phyloP scores from a whole-genome alignment of 2,888 invertebrate genomes.

The Sphinx pinastri region DNA sequence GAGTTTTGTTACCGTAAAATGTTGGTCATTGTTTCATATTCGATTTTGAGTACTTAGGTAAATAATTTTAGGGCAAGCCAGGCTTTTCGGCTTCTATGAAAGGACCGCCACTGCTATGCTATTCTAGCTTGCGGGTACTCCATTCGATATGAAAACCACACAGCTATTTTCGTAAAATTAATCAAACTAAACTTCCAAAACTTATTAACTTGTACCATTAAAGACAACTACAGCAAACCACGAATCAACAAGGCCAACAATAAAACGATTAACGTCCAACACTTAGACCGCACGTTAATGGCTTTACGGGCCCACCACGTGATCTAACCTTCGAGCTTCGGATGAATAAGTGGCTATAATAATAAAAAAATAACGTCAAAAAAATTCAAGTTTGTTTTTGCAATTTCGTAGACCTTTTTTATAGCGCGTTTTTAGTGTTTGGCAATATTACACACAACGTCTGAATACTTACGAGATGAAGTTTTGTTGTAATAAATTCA shows the following conservation, averaged over 20 bases:
- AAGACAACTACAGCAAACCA: neutral
- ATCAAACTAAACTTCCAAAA: too few species aligned
- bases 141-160: too few species aligned
- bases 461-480: conserved; percentile 35
- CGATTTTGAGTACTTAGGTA: too few species aligned
- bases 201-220: neutral
- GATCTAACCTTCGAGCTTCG: conserved; percentile 48
- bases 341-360: conserved; percentile 50
- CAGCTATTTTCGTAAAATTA: too few species aligned
- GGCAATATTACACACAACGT: conserved; percentile 38
- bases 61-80: too few species aligned
- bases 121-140: too few species aligned
- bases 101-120: too few species aligned
- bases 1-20: too few species aligned
- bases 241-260: neutral
- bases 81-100: too few species aligned
- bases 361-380: conserved; percentile 44
- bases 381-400: conserved; percentile 49
- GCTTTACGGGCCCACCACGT: conserved; percentile 43
- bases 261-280: conserved; percentile 26
- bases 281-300: conserved; percentile 44
- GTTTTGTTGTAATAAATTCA: conserved; percentile 13
- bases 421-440: conserved; percentile 44
- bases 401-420: conserved; percentile 47
- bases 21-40: too few species aligned